Conservation (phyloP, 2,888 invertebrate species). For the Netelia virgata region DNA sequence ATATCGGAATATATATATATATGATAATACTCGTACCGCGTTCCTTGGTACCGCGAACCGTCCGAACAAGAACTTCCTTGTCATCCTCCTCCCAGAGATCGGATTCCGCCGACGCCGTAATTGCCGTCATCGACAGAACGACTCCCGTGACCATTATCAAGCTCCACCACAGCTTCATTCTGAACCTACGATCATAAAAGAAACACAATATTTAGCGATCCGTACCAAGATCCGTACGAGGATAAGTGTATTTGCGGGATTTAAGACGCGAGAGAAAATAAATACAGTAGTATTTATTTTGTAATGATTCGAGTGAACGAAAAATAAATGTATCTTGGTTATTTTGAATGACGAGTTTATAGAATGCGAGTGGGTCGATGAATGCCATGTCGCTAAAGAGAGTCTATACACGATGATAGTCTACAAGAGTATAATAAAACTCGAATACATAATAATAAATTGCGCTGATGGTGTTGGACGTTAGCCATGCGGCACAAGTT, state of each 20-base stretch:
- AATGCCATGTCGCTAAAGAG: neutral
- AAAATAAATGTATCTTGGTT: no score
- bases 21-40: slow-evolving; percentile 85
- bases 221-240: neutral
- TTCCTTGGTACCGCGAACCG: slow-evolving; percentile 92
- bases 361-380: slow-evolving; percentile 46
- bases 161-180: slow-evolving; percentile 84
- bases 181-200: slow-evolving; percentile 67
- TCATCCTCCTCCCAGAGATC: slow-evolving; percentile 93
- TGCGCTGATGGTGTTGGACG: slow-evolving; percentile 53
- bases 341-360: no score
- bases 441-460: slow-evolving; percentile 68
- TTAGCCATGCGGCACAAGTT: slow-evolving; percentile 54
- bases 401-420: slow-evolving; percentile 1
- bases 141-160: slow-evolving; percentile 83
- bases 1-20: neutral
- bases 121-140: slow-evolving; percentile 86
- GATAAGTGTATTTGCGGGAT: neutral
- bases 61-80: slow-evolving; percentile 92
- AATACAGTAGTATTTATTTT: no score
- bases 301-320: no score
- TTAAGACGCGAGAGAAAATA: neutral
- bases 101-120: slow-evolving; percentile 86
- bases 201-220: slow-evolving; percentile 7
- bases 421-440: slow-evolving; percentile 60